These are phyloP conservation scores for Lophochroa leadbeateri DNA, from an alignment of 2,113 vertebrate species.

Conservation along the genomic window DNA sequence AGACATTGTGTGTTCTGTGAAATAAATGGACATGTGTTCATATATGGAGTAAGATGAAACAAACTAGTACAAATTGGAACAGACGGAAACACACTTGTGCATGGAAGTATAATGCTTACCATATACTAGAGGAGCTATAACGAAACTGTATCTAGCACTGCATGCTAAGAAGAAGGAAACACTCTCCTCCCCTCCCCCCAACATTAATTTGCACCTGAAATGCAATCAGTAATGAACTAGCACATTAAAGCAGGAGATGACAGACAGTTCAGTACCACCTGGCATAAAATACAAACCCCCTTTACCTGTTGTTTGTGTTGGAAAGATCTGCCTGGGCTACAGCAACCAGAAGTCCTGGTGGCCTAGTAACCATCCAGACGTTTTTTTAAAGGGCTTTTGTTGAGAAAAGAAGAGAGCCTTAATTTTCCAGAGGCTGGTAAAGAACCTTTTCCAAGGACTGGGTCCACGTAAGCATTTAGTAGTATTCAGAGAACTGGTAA, in stretches of 20 bases:
- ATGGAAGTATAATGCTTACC: neutral
- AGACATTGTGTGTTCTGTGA: neutral
- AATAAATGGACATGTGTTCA: neutral
- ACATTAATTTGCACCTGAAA: constrained; percentile 28
- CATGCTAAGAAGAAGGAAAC: neutral
- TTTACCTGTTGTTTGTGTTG: neutral
- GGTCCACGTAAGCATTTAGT: neutral
- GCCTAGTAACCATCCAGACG: neutral
- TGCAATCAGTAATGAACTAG: neutral
- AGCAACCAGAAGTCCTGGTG: neutral
- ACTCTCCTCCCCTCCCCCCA: neutral
- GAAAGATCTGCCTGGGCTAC: neutral
- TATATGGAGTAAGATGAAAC: neutral
- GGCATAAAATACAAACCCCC: neutral
- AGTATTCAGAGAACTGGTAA: neutral
- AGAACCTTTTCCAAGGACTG: neutral
- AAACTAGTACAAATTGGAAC: neutral
- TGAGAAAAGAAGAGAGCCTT: neutral
- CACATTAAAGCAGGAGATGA: neutral
- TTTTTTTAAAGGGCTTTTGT: neutral
- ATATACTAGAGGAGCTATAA: neutral
- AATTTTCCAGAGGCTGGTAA: neutral
- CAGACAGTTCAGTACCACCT: neutral
- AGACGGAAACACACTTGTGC: neutral
- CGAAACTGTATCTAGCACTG: neutral